Evolutionary conservation across 2,113 vertebrate species (phyloP).

Genomic region (Apteryx owenii): DNA sequence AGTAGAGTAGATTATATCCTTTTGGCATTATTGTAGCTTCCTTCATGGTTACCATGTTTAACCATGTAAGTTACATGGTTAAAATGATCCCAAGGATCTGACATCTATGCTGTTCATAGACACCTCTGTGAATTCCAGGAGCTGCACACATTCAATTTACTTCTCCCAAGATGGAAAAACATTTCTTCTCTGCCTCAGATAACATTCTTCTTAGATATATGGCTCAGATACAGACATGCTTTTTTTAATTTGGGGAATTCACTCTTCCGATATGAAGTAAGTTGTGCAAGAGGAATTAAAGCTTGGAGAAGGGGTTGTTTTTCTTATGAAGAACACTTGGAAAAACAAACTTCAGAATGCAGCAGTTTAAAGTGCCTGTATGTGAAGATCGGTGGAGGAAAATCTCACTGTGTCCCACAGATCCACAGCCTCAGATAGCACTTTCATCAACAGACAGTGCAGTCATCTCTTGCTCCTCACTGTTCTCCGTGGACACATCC

Average conservation of each 20-base stretch:
- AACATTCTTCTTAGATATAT: not conserved
- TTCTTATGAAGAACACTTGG: not conserved
- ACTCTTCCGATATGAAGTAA: not conserved
- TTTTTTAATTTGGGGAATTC: not conserved
- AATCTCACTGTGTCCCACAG: not conserved
- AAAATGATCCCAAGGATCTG: not conserved
- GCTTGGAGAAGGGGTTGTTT: not conserved
- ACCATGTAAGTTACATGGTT: not conserved
- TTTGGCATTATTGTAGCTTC: not conserved
- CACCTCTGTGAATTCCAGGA: slow-evolving; percentile 8
- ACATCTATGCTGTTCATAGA: not conserved
- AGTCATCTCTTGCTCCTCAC: slow-evolving; percentile 22
- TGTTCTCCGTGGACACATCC: slow-evolving; percentile 39
- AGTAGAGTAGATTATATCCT: not conserved
- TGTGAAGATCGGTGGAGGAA: rapidly evolving
- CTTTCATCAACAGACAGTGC: slow-evolving; percentile 58
- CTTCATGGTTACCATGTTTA: not conserved
- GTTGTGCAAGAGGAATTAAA: not conserved
- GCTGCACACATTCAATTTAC: not conserved
- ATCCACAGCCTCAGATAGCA: slow-evolving; percentile 58
- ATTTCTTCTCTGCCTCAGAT: not conserved
- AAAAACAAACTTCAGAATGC: not conserved
- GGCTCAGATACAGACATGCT: not conserved
- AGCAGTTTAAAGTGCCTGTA: slow-evolving; percentile 22
- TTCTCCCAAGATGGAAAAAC: not conserved